phyloP scores from a whole-genome alignment of 1,140 invertebrate species.

The Chionoecetes opilio region DNA sequence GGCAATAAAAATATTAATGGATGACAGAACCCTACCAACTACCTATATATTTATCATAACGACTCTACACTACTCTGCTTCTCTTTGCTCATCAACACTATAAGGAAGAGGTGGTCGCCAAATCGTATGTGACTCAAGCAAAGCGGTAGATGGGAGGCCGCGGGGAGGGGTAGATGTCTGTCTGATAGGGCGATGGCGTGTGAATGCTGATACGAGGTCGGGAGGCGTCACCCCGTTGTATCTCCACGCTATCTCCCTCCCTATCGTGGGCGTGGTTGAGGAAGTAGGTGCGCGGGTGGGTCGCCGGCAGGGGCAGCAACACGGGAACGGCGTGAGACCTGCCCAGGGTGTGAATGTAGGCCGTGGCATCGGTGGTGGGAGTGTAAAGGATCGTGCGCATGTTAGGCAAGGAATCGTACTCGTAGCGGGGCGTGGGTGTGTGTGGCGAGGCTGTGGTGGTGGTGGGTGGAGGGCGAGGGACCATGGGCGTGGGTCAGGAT shows the following conservation, averaged over 20 bases:
- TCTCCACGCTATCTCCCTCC: constrained; percentile 52
- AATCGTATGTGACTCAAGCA: no score
- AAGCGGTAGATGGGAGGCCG: neutral
- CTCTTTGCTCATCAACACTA: no score
- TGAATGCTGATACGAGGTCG: constrained; percentile 34
- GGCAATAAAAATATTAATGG: no score
- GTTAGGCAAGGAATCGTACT: neutral
- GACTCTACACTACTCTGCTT: no score
- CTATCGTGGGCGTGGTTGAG: constrained; percentile 34
- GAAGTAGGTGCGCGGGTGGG: constrained; percentile 46
- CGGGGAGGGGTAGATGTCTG: constrained; percentile 64
- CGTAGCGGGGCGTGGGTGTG: constrained; percentile 43
- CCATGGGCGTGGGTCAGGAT: constrained; percentile 28
- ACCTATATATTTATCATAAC: no score
- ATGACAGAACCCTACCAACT: no score
- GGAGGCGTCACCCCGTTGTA: constrained; percentile 9
- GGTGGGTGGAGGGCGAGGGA: neutral
- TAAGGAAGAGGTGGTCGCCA: no score
- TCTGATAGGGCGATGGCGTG: constrained; percentile 53
- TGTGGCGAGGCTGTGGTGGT: neutral
- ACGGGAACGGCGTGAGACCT: constrained; percentile 61
- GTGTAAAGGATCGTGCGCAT: constrained; percentile 55
- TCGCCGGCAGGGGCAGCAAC: constrained; percentile 40
- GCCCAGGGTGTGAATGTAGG: constrained; percentile 58
- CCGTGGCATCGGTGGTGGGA: constrained; percentile 19